Percentiles rank a stretch among this genome's conserved stretches.
Conservation (phyloP, 2,888 invertebrate genomes). For the Sisyra nigra region DNA sequence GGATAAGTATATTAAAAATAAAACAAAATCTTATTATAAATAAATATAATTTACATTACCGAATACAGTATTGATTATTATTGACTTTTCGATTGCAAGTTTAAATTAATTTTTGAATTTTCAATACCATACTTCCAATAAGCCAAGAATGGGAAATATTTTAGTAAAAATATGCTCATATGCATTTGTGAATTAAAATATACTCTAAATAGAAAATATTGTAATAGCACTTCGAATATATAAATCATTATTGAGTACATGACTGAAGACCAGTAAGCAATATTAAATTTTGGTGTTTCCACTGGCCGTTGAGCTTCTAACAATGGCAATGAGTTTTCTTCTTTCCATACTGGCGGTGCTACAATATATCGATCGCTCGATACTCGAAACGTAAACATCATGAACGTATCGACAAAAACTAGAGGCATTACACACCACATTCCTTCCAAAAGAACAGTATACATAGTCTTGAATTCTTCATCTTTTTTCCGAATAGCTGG, state of each 20-base stretch:
- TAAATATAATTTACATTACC: too few species aligned
- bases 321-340: conserved; percentile 7
- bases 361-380: neutral
- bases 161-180: conserved; percentile 41
- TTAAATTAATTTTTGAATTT: conserved; percentile 29
- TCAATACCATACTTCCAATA: conserved; percentile 45
- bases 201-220: conserved; percentile 34
- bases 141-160: conserved; percentile 51
- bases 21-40: neutral
- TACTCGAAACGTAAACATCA: conserved; percentile 24
- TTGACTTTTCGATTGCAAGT: neutral
- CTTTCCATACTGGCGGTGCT: conserved; percentile 12
- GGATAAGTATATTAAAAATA: neutral
- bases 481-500: conserved; percentile 42
- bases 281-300: conserved; percentile 1
- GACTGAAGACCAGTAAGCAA: neutral
- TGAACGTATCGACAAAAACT: conserved; percentile 37
- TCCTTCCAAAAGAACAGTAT: conserved; percentile 44
- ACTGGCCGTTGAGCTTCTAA: conserved; percentile 2
- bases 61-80: too few species aligned
- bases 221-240: conserved; percentile 26
- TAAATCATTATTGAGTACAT: conserved; percentile 21
- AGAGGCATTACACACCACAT: conserved; percentile 51
- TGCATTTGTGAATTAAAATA: conserved; percentile 44
- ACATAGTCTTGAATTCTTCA: conserved; percentile 47